Conservation (phyloP, 2,888 invertebrate genomes). For the Loripinus fragilis region DNA sequence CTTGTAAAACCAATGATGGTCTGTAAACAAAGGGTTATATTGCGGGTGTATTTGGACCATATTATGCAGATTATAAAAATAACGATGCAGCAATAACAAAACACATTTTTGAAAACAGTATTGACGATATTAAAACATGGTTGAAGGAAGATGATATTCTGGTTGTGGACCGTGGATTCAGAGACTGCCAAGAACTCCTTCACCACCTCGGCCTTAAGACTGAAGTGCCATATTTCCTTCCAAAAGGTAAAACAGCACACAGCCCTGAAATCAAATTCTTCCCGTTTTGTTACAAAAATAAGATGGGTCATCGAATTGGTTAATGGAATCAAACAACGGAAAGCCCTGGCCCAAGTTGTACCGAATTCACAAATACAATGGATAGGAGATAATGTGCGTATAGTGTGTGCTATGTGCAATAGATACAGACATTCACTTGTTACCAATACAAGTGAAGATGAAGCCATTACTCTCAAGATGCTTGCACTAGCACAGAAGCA, state of each 20-base stretch:
- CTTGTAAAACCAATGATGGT: conserved; percentile 18
- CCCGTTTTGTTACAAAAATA: conserved; percentile 34
- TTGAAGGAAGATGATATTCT: conserved; percentile 22
- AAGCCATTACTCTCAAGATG: not conserved
- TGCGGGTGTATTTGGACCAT: conserved; percentile 9
- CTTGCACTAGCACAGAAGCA: not conserved
- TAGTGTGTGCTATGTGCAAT: not conserved
- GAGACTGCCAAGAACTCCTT: conserved; percentile 29
- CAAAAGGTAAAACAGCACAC: conserved; percentile 29
- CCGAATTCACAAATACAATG: conserved; percentile 1
- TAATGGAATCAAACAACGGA: conserved; percentile 7
- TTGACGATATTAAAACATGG: conserved; percentile 23
- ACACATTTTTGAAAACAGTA: conserved; percentile 20
- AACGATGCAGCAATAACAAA: conserved; percentile 20
- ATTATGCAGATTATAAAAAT: conserved; percentile 1
- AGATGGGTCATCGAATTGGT: conserved; percentile 38
- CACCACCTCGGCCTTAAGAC: conserved; percentile 11
- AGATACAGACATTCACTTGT: not conserved
- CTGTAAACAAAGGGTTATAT: not conserved
- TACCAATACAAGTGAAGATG: not conserved
- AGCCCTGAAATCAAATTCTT: conserved; percentile 25
- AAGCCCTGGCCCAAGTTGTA: not conserved
- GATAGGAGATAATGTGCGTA: not conserved
- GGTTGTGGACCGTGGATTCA: conserved; percentile 36
- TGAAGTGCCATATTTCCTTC: conserved; percentile 26